A percentile compares a stretch with the other conserved stretches of the same genome.
phyloP scores from a whole-genome alignment of 2,113 vertebrate genomes.

The Poicephalus meyeri region DNA sequence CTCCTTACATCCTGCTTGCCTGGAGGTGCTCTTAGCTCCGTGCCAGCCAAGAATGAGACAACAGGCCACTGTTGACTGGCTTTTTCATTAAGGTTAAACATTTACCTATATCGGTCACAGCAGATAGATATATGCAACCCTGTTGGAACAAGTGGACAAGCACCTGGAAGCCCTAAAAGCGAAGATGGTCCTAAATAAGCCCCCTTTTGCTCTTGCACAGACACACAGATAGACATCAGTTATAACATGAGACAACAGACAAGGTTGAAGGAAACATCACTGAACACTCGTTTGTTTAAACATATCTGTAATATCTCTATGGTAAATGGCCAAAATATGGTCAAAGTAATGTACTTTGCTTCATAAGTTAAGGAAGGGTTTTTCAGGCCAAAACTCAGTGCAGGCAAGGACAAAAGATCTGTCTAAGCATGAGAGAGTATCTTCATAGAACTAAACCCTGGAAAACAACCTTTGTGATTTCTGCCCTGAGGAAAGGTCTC shows the following conservation, averaged over 20 bases:
- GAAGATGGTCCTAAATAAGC: not conserved
- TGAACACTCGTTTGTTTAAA: not conserved
- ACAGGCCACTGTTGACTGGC: rapidly evolving
- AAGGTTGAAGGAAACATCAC: not conserved
- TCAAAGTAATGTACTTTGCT: not conserved
- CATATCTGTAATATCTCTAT: rapidly evolving
- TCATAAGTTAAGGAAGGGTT: rapidly evolving
- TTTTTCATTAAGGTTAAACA: not conserved
- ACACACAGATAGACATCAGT: not conserved
- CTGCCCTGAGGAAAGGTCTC: not conserved
- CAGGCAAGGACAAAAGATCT: not conserved
- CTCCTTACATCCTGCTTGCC: not conserved
- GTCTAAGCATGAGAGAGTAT: not conserved
- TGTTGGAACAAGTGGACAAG: rapidly evolving
- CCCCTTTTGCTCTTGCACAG: not conserved
- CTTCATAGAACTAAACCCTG: not conserved
- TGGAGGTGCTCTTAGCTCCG: not conserved
- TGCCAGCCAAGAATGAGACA: not conserved
- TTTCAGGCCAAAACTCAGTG: not conserved
- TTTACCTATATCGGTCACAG: not conserved
- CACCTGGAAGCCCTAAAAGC: not conserved
- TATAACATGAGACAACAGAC: not conserved
- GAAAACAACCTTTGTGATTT: not conserved
- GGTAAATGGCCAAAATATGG: too few relatives aligned
- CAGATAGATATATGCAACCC: not conserved